These are phyloP conservation scores for Craseonycteris thonglongyai DNA, from an alignment of 2,113 vertebrate species.

Conservation along the genomic window DNA sequence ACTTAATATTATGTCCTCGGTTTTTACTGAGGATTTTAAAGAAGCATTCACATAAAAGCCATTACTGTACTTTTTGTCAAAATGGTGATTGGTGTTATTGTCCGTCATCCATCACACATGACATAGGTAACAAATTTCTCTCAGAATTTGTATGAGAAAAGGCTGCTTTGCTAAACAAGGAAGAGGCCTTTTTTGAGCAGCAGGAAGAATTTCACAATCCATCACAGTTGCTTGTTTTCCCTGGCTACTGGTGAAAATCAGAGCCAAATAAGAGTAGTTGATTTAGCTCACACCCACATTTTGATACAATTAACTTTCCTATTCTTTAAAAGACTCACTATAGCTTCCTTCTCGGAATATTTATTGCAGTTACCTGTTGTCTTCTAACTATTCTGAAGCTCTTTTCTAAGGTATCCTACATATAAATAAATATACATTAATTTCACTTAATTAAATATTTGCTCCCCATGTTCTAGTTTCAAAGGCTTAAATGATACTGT, in stretches of 20 bases:
- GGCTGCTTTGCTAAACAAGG: not conserved
- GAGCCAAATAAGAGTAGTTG: not conserved
- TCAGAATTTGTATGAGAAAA: not conserved
- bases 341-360: not conserved
- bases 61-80: not conserved
- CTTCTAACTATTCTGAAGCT: not conserved
- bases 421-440: slow-evolving; percentile 28
- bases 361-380: not conserved
- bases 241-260: not conserved
- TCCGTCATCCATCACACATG: not conserved
- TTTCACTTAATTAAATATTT: slow-evolving; percentile 36
- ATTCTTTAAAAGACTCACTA: not conserved
- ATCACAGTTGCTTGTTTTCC: not conserved
- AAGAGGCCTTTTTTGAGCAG: not conserved
- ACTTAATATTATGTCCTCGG: not conserved
- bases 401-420: not conserved
- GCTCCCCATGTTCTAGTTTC: not conserved
- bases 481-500: not conserved
- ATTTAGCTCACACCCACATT: not conserved
- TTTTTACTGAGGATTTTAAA: slow-evolving; percentile 7
- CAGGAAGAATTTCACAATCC: not conserved
- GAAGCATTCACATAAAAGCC: not conserved
- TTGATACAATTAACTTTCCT: not conserved
- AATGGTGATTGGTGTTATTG: not conserved
- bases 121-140: not conserved